Percentiles rank a stretch among this genome's conserved stretches.
Conservation (phyloP, 2,113 vertebrate genomes). For the Fregetta grallaria region DNA sequence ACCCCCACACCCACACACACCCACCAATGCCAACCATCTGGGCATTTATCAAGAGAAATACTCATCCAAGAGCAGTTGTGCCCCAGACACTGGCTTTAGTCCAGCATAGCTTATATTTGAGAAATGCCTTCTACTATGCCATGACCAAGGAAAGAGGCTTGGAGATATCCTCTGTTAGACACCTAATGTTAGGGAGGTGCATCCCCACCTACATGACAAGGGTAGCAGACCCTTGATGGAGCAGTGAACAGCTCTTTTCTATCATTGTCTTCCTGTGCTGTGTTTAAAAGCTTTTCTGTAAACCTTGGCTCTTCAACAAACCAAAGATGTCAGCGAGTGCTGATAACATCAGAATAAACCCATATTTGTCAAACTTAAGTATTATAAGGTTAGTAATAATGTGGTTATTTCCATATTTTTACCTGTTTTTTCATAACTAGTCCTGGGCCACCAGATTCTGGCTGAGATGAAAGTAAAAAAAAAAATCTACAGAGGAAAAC, state of each 20-base stretch:
- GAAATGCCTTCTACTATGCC: neutral
- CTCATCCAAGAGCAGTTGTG: neutral
- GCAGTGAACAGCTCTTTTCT: neutral
- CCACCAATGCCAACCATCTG: neutral
- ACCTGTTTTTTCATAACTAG: neutral
- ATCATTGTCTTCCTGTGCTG: neutral
- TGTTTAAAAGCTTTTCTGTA: neutral
- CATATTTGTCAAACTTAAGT: neutral
- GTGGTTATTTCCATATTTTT: neutral
- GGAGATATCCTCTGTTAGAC: neutral
- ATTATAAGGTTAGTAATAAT: neutral
- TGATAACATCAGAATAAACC: neutral
- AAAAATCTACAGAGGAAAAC: neutral
- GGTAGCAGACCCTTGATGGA: neutral
- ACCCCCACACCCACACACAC: accelerated
- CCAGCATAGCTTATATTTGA: neutral
- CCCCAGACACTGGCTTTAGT: neutral
- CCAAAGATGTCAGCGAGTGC: neutral
- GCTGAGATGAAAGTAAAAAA: neutral
- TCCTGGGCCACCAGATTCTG: neutral
- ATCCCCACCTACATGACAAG: neutral
- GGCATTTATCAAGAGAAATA: neutral
- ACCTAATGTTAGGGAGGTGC: neutral
- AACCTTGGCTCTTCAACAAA: neutral
- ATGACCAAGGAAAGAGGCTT: neutral